phyloP scores from a whole-genome alignment of 1,140 invertebrate genomes.

The Drosophila nannoptera region DNA sequence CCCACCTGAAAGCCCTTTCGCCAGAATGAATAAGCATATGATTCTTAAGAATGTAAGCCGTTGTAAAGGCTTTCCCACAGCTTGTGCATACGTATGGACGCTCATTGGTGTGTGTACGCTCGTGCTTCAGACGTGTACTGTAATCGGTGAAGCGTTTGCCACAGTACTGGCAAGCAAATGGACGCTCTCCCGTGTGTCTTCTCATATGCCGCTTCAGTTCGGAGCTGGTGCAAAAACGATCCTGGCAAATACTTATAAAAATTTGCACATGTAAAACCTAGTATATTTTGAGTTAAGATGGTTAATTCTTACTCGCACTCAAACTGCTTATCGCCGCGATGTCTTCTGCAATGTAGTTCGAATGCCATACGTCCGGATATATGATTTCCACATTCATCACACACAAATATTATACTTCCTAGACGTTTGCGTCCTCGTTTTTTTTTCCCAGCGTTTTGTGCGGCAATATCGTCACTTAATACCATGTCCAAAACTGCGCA shows the following conservation, averaged over 20 bases:
- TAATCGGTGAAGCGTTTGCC: slow-evolving; percentile 56
- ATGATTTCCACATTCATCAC: slow-evolving; percentile 49
- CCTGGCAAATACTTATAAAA: slow-evolving; percentile 41
- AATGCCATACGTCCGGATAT: slow-evolving; percentile 45
- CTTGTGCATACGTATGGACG: slow-evolving; percentile 81
- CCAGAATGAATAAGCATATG: slow-evolving; percentile 60
- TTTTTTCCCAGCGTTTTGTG: slow-evolving; percentile 8
- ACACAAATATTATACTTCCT: slow-evolving; percentile 27
- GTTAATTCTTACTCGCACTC: slow-evolving; percentile 43
- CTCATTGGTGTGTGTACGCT: slow-evolving; percentile 81
- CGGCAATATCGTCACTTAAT: slow-evolving; percentile 36
- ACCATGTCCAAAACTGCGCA: slow-evolving; percentile 26
- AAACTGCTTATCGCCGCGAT: slow-evolving; percentile 58
- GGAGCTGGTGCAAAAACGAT: slow-evolving; percentile 59
- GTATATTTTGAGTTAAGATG: not conserved
- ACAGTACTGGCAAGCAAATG: slow-evolving; percentile 58
- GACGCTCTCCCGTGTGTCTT: slow-evolving; percentile 55
- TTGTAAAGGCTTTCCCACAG: slow-evolving; percentile 82
- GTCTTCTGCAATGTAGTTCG: slow-evolving; percentile 48
- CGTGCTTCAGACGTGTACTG: slow-evolving; percentile 56
- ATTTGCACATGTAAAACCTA: not conserved
- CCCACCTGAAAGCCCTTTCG: slow-evolving; percentile 45
- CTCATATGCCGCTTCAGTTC: slow-evolving; percentile 61
- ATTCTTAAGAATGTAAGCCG: slow-evolving; percentile 66
- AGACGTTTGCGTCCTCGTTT: slow-evolving; percentile 4